Evolutionary conservation across 2,113 vertebrate species (phyloP), one percentile per base, ranked within the genome.

Genomic region (Pangasianodon gigas): DNA sequence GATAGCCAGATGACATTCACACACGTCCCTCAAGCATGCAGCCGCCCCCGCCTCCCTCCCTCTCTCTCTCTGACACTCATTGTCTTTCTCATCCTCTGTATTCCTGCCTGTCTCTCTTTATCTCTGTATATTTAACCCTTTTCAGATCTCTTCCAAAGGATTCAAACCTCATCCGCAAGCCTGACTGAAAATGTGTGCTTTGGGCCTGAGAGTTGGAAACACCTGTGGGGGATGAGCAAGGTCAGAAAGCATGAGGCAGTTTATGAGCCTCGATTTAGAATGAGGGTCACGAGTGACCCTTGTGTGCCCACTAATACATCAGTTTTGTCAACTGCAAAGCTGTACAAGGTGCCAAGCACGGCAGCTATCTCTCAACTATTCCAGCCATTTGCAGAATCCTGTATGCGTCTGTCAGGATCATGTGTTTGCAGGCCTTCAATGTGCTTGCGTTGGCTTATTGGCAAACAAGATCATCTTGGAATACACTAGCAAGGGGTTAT

Each of bases 1-100:
- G 93, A 96, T 94, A 92, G 92, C 94, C 92, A 94, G 95, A 95
- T 95, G 94, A 96, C 94, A 96, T 95, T 93, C 93, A 93, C 95
- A 95, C 93, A 94, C 94, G 94, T 95, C 93, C 92, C 89, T 93
- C 91, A 91, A 91, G 89, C 90, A 92, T 93, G 93, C 92, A 88
- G 91, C 91, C 79, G 60, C 89, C 84, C 67, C 81, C 54, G 3
- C 77, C 16, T 26, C 44, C 6, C 65, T 24, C 79, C 6, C 52
- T 62, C 54, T 52, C 84, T 6, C 90, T 91, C 94, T 91, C 89
- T 54, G n/a, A 82, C 51, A 82, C 80, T 44, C 32, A 13, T 26
- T 14, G 54, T 84, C 81, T 60, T 60, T 58, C 82, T 95, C 94
- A 92, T 48, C 24, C 14, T 18, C 88, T 4, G 52, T 58, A 10